Conservation (phyloP, 2,888 invertebrate species). For the Abrostola triplasia region DNA sequence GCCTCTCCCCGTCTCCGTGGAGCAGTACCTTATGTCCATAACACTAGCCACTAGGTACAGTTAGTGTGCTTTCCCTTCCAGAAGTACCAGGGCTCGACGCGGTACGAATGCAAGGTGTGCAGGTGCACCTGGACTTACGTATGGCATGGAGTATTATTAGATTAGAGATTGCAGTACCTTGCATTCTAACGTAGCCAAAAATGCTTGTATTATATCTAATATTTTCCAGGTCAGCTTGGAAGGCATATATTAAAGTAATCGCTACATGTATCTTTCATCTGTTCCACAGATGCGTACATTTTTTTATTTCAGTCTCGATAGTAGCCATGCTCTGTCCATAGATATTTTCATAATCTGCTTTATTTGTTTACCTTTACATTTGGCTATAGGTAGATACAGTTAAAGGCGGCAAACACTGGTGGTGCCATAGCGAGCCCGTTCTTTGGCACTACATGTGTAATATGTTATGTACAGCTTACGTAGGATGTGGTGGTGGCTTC, state of each 20-base stretch:
- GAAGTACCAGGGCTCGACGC: constrained; percentile 45
- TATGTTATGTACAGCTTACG: constrained; percentile 16
- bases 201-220: constrained; percentile 41
- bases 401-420: constrained; percentile 11
- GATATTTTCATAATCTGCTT: constrained; percentile 42
- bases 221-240: constrained; percentile 42
- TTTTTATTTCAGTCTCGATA: constrained; percentile 22
- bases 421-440: constrained; percentile 22
- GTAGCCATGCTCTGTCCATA: constrained; percentile 33
- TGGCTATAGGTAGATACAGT: constrained; percentile 38
- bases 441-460: constrained; percentile 8
- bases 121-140: constrained; percentile 53
- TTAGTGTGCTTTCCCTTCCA: constrained; percentile 44
- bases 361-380: constrained; percentile 50
- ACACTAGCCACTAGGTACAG: constrained; percentile 31
- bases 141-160: constrained; percentile 56
- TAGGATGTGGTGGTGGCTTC: constrained; percentile 31
- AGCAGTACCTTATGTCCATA: neutral
- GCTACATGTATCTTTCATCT: constrained; percentile 25
- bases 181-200: constrained; percentile 41
- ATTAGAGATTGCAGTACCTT: constrained; percentile 37
- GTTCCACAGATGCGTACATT: constrained; percentile 27
- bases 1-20: constrained; percentile 3
- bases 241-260: constrained; percentile 21
- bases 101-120: constrained; percentile 52